Conservation (phyloP, 1,140 invertebrate genomes). For the Gonioctena quinquepunctata region DNA sequence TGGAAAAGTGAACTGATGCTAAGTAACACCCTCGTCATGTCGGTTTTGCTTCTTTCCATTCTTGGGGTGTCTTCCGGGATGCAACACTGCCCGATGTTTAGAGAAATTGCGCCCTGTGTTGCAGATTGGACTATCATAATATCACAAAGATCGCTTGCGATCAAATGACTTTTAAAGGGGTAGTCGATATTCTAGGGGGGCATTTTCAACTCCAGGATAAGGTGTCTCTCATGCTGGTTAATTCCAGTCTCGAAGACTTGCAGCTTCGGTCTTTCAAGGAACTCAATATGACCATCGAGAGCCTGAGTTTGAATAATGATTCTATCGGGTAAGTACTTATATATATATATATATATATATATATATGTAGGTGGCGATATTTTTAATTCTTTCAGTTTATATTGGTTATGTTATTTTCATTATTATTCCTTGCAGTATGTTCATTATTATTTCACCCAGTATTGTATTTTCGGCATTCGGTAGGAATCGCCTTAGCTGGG, state of each 20-base stretch:
- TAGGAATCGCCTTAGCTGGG: too few species aligned
- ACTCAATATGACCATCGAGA: conserved; percentile 71
- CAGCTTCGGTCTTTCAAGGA: conserved; percentile 71
- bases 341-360: too few species aligned
- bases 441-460: too few species aligned
- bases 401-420: too few species aligned
- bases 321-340: too few species aligned
- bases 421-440: too few species aligned
- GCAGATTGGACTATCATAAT: conserved; percentile 64
- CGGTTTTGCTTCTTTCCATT: conserved; percentile 5
- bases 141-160: conserved; percentile 72
- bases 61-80: conserved; percentile 2
- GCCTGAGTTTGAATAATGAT: conserved; percentile 73
- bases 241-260: conserved; percentile 73
- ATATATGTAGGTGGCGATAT: too few species aligned
- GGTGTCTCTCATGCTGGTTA: conserved; percentile 69
- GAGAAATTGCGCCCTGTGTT: conserved; percentile 79
- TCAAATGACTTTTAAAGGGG: conserved; percentile 70
- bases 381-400: too few species aligned
- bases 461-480: too few species aligned
- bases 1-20: conserved; percentile 14
- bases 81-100: conserved; percentile 69
- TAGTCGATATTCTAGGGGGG: conserved; percentile 68
- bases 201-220: conserved; percentile 70
- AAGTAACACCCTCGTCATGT: conserved; percentile 4